phyloP scores from a whole-genome alignment of 2,888 invertebrate species.

The Caenorhabditis becei region DNA sequence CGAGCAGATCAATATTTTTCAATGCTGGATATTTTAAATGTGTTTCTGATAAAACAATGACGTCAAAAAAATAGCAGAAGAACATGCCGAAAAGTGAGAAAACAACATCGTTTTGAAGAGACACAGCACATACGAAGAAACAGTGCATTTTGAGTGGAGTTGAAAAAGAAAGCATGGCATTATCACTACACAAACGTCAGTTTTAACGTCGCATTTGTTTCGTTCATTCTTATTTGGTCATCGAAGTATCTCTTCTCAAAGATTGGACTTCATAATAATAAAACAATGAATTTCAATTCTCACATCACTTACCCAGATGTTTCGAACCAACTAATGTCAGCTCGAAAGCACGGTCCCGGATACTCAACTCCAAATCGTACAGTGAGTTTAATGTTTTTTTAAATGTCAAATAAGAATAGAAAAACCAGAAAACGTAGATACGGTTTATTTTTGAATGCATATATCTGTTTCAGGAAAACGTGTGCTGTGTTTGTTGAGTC shows the following conservation, averaged over 20 bases:
- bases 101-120: background rate
- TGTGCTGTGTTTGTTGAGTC: conserved; percentile 81
- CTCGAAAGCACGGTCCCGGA: no score
- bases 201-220: conserved; percentile 7
- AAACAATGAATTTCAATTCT: conserved; percentile 45
- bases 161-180: conserved; percentile 16
- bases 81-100: background rate
- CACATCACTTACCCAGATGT: conserved; percentile 8
- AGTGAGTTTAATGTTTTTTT: conserved; percentile 47
- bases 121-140: background rate
- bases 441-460: no score
- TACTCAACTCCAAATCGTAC: conserved; percentile 67
- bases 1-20: no score
- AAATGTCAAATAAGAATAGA: background rate
- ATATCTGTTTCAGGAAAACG: conserved; percentile 67
- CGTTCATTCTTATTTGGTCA: conserved; percentile 21
- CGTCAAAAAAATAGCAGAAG: background rate
- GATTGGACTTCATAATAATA: background rate
- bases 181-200: background rate
- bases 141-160: background rate
- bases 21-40: no score
- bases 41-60: background rate
- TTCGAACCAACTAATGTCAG: background rate
- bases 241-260: no score
- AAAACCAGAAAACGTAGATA: no score